Base-by-base conservation (phyloP, 2,797 vertebrate genomes). In the Pantherophis alleghaniensis region DNA sequence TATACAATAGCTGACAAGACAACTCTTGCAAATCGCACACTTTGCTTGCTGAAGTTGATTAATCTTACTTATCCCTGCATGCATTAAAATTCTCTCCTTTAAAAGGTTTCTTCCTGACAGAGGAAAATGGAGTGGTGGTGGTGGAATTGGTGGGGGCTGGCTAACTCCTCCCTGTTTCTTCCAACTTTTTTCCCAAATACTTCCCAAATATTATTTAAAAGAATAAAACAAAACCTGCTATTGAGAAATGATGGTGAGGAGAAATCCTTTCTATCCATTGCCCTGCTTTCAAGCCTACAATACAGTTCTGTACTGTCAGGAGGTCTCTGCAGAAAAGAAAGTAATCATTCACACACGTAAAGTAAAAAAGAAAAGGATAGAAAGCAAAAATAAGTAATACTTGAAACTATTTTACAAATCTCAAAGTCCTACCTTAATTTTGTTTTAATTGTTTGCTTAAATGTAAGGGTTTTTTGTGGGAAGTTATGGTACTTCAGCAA, bases 91-190 rank as follows among this genome's bases (percentile, higher is more conserved):
- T 51, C 26, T 74, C 20, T 88, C 61, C 83, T 61, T 14, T 95
- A 89, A 95, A 91, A 1, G 9, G 5, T 47, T 96, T 92, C 91
- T 96, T 96, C 96, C 94, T 96, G 94, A 55, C 59, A 89, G 56
- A 47, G 53, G 69, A 56, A 93, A 57, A 42, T 83, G 91, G 90
- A 87, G 92, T 94, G 93, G 94, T 5, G 4, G 11, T 18, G 42
- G 13, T 2, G 5, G 88, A 56, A n/a, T 28, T 69, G 28, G n/a
- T 16, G 66, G 0, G 93, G 94, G 32, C n/a, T 57, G 94, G 88
- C 91, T 92, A 86, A 9, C 89, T 55, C 92, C 83, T 89, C n/a
- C 32, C 22, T 32, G 61, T 74, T 47, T 42, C 47, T 74, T 28
- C 28, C 42, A 83, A 26, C 47, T 7, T n/a, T 51, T 61, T 91